phyloP scores from a whole-genome alignment of 2,113 vertebrate species.

The Dermatemys mawii region DNA sequence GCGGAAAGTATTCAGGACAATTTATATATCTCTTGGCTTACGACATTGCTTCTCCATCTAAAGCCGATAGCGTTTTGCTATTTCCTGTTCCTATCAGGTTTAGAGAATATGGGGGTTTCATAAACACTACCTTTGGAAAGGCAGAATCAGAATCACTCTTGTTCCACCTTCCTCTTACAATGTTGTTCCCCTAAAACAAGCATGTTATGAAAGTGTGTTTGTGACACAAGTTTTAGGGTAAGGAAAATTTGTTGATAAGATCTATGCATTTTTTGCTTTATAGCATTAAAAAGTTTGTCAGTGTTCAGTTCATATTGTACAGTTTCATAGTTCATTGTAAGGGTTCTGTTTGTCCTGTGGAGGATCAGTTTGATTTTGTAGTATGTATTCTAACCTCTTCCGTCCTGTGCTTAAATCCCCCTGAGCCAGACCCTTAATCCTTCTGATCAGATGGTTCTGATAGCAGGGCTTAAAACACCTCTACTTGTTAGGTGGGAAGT shows the following conservation, averaged over 20 bases:
- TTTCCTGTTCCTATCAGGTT: too few relatives aligned
- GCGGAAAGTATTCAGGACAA: too few relatives aligned
- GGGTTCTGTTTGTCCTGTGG: background rate
- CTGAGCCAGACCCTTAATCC: background rate
- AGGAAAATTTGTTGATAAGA: background rate
- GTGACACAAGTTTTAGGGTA: too few relatives aligned
- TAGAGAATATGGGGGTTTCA: too few relatives aligned
- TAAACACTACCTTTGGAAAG: too few relatives aligned
- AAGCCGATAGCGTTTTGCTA: too few relatives aligned
- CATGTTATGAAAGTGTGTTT: too few relatives aligned
- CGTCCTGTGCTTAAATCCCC: background rate
- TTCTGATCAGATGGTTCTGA: background rate
- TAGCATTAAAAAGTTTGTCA: background rate
- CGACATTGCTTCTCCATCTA: too few relatives aligned
- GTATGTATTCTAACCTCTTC: background rate
- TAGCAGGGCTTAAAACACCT: conserved; percentile 6
- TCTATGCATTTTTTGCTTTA: background rate
- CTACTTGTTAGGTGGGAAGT: background rate
- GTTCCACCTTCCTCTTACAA: too few relatives aligned
- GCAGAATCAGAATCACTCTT: too few relatives aligned
- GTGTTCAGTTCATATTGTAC: background rate
- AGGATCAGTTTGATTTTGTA: background rate
- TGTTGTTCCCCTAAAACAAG: too few relatives aligned
- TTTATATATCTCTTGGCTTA: too few relatives aligned
- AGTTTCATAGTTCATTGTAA: background rate